Percentiles rank a stretch among this genome's conserved stretches.
These are phyloP conservation scores for Drosophila yooni DNA, from an alignment of 2,888 invertebrate genomes.

Conservation along the genomic window DNA sequence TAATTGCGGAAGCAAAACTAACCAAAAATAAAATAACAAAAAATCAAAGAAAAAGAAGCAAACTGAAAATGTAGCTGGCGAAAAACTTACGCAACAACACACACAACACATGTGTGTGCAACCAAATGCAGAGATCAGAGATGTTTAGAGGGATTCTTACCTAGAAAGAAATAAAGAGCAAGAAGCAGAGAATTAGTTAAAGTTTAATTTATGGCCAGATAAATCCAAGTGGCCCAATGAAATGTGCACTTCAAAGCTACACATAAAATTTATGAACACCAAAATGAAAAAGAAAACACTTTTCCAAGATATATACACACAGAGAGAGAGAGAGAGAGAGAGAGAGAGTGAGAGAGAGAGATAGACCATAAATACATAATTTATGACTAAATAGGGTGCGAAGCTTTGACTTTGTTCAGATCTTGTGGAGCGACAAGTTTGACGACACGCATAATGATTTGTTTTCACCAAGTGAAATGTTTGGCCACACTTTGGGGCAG, in stretches of 20 bases:
- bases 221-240: slow-evolving; percentile 11
- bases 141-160: slow-evolving; percentile 56
- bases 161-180: slow-evolving; percentile 54
- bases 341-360: neutral
- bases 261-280: slow-evolving; percentile 49
- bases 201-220: slow-evolving; percentile 5
- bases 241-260: slow-evolving; percentile 40
- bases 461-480: slow-evolving; percentile 61
- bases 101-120: slow-evolving; percentile 36
- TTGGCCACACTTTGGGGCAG: slow-evolving; percentile 57
- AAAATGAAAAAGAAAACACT: slow-evolving; percentile 22
- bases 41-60: slow-evolving; percentile 1
- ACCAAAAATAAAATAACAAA: slow-evolving; percentile 15
- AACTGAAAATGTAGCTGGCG: slow-evolving; percentile 7
- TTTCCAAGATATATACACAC: neutral
- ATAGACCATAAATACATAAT: slow-evolving; percentile 64
- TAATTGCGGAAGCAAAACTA: slow-evolving; percentile 72
- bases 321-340: neutral
- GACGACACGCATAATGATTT: slow-evolving; percentile 62
- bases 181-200: slow-evolving; percentile 42
- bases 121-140: slow-evolving; percentile 7
- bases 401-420: slow-evolving; percentile 12
- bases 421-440: slow-evolving; percentile 35
- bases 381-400: slow-evolving; percentile 62
- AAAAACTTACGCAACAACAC: slow-evolving; percentile 70